Evolutionary conservation across 1,140 invertebrate genomes (phyloP), one percentile per base, ranked within the genome.

Genomic region (Cyphomyrmex costatus): DNA sequence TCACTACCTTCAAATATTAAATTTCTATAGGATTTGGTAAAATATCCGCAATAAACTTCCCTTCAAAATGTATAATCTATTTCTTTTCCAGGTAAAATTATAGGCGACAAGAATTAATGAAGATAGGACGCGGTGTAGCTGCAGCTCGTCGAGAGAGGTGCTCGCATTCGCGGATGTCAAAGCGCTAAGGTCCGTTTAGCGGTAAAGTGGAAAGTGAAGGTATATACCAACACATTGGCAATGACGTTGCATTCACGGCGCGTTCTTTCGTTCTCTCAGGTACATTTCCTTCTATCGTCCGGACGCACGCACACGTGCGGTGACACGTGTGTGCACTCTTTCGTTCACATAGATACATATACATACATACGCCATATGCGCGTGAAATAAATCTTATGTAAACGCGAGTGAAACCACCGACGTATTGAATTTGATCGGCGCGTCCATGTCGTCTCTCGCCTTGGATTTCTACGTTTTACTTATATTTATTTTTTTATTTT

Each of bases 191-290:
- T 84, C 42, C 36, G 86, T 66, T 86, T 92, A 91, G 88, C 91
- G 90, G 92, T 88, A 92, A 92, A 94, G 93, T 93, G 93, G 91
- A 94, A 94, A 94, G 94, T 94, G 94, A 94, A 94, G 94, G 94
- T 94, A 92, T 90, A 36, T 24, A 82, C 51, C 51, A 60, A 12
- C 5, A 84, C 89, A 91, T 90, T 93, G 91, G 92, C 91, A 93
- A 93, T 93, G 93, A 93, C 92, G 89, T 90, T 87, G 89, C 27
- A 42, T 36, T 58, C 78, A 33, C 30, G 42, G 36, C 14, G 21
- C 14, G 42, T 61, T 61, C 46, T 24, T 42, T 84, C 85, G 58
- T 82, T 79, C 84, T 78, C 84, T 90, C 88, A 88, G 89, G 82
- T 90, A 86, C 88, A 76, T 90, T 90, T 90, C 86, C 86, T 73